Evolutionary conservation across 2,888 invertebrate genomes (phyloP), one percentile per base, ranked within the genome.

Genomic region (Tryphoninae sp.): DNA sequence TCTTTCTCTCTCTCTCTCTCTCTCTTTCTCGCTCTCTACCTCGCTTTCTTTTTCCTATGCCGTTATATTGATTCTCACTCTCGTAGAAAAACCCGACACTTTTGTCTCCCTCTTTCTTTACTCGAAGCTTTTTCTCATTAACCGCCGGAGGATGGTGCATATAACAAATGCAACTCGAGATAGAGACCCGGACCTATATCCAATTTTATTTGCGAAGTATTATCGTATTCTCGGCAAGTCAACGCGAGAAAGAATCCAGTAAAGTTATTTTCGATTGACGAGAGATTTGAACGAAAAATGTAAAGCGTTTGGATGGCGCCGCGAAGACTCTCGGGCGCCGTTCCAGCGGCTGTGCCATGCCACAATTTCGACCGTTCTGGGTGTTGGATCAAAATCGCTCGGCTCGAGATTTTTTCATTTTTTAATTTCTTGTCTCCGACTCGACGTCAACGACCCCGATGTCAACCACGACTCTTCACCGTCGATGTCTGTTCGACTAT

Each of bases 51-150:
- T 75, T 59, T 49, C 19, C 59, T 51, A 59, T 59, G 53, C 22
- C 26, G 61, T 80, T 33, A 79, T 80, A 82, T 82, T 76, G 75
- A 80, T 79, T 80, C 58, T 59, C 75, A 67, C 33, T 33, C 33
- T 59, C 40, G 67, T 67, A 58, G 51, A 8, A 49, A 67, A 19
- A 2, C 9, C 11, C 64, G 22, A 19, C 26, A 13, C 59, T 8
- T 49, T 1, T 23, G 45, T 79, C n/a, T 62, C 68, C 19, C 23
- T 9, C 42, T 26, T 23, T 40, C 72, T 64, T 55, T 58, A 19
- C 2, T 49, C 16, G n/a, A 23, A 55, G 53, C 55, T 69, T 71
- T 68, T 76, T 79, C 72, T 76, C 82, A 79, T 82, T 79, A 76
- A 76, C 62, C 67, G 59, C 33, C 42, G 45, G 9, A 23, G 68